These are phyloP conservation scores for Beaufortia kweichowensis DNA, from an alignment of 2,113 vertebrate genomes.

Conservation along the genomic window DNA sequence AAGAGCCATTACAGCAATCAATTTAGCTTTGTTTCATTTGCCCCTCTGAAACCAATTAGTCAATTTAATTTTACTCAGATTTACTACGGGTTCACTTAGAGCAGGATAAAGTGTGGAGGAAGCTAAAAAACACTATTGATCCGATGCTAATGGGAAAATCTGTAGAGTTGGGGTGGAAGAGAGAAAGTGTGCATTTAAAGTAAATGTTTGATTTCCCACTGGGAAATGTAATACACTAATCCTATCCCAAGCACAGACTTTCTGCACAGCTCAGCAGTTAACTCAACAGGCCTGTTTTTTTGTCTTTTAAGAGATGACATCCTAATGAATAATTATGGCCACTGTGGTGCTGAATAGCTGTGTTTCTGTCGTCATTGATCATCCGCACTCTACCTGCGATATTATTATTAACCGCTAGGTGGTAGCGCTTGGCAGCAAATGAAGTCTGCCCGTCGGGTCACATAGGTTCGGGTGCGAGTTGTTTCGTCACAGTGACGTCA, in stretches of 20 bases:
- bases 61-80: slow-evolving; percentile 75
- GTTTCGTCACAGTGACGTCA: background rate
- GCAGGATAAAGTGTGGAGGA: background rate
- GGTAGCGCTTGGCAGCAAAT: slow-evolving; percentile 39
- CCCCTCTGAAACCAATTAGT: slow-evolving; percentile 77
- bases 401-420: slow-evolving; percentile 25
- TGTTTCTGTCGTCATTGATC: slow-evolving; percentile 7
- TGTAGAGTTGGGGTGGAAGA: slow-evolving; percentile 8
- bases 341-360: background rate
- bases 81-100: slow-evolving; percentile 63
- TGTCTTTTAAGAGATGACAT: background rate
- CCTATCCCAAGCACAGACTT: background rate
- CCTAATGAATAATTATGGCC: slow-evolving; percentile 26
- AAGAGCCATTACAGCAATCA: slow-evolving; percentile 76
- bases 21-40: slow-evolving; percentile 76
- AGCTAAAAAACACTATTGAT: slow-evolving; percentile 31
- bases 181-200: slow-evolving; percentile 13
- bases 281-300: background rate
- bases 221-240: slow-evolving; percentile 23
- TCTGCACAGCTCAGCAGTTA: slow-evolving; percentile 1
- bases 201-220: slow-evolving; percentile 20
- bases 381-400: background rate
- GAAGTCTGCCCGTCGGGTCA: background rate
- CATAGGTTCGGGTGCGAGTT: background rate
- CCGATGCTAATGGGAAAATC: slow-evolving; percentile 19